Conservation (phyloP, 2,888 invertebrate genomes). For the Tanytarsus gracilentus region DNA sequence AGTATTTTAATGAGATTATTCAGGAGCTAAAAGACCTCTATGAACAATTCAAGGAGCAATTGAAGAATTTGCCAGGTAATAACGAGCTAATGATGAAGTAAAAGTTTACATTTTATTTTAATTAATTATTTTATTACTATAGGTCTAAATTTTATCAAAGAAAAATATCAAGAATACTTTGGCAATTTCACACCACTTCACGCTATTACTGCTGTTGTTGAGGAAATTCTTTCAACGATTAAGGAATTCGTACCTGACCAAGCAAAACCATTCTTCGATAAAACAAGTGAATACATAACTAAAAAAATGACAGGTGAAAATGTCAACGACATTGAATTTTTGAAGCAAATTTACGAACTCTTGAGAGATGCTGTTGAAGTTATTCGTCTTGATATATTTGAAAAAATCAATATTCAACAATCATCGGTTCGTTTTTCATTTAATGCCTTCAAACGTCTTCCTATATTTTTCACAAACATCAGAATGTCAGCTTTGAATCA, state of each 20-base stretch:
- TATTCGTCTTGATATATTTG: constrained; percentile 36
- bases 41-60: constrained; percentile 42
- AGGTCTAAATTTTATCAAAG: constrained; percentile 45
- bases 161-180: constrained; percentile 41
- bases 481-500: constrained; percentile 54
- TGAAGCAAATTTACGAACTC: constrained; percentile 53
- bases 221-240: constrained; percentile 3
- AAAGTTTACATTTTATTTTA: no score
- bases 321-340: constrained; percentile 54
- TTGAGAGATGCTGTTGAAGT: constrained; percentile 52
- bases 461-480: constrained; percentile 52
- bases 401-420: not conserved
- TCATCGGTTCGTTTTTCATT: constrained; percentile 38
- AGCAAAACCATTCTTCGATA: constrained; percentile 50
- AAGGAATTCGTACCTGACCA: constrained; percentile 45
- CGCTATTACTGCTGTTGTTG: not conserved
- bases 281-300: constrained; percentile 52
- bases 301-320: constrained; percentile 53
- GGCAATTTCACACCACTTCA: constrained; percentile 13
- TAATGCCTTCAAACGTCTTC: constrained; percentile 45
- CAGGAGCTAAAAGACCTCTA: constrained; percentile 35
- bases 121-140: no score
- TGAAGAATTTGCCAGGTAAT: constrained; percentile 49
- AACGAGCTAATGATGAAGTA: no score
- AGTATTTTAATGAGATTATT: constrained; percentile 41